Conservation (phyloP, 2,113 vertebrate genomes). For the Phyllostomus hastatus region DNA sequence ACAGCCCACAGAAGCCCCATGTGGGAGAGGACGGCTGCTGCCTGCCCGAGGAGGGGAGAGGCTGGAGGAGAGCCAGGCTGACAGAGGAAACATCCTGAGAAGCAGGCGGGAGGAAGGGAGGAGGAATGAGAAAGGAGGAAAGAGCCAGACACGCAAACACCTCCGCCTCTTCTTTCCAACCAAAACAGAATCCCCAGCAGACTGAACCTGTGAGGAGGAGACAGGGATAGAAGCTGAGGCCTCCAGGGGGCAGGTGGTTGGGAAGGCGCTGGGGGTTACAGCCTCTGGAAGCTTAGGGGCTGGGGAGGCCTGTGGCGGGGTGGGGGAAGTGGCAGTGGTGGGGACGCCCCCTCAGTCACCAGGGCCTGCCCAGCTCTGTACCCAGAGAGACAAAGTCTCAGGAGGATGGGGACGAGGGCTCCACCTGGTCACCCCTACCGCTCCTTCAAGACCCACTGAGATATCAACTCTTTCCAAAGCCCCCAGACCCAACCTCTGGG, state of each 20-base stretch:
- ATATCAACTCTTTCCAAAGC: neutral
- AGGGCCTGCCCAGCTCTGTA: neutral
- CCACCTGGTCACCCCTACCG: neutral
- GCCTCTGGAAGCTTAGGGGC: neutral
- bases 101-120: slow-evolving; percentile 44
- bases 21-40: neutral
- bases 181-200: slow-evolving; percentile 72
- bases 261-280: neutral
- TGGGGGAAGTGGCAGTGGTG: neutral
- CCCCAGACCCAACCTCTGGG: neutral
- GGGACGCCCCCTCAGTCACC: neutral
- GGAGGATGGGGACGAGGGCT: neutral
- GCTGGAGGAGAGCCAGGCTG: slow-evolving; percentile 62
- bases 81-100: slow-evolving; percentile 71
- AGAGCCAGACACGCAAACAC: slow-evolving; percentile 73
- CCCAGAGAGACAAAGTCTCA: neutral
- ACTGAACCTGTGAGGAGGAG: slow-evolving; percentile 32
- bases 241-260: neutral
- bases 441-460: neutral
- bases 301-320: too few relatives aligned
- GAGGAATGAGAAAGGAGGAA: slow-evolving; percentile 49
- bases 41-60: neutral
- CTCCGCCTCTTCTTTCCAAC: slow-evolving; percentile 67
- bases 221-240: neutral
- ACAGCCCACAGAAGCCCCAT: slow-evolving; percentile 37